Evolutionary conservation across 2,797 vertebrate species (phyloP), one percentile per base, ranked within the genome.

Genomic region (Tenualosa thibaudeaui): DNA sequence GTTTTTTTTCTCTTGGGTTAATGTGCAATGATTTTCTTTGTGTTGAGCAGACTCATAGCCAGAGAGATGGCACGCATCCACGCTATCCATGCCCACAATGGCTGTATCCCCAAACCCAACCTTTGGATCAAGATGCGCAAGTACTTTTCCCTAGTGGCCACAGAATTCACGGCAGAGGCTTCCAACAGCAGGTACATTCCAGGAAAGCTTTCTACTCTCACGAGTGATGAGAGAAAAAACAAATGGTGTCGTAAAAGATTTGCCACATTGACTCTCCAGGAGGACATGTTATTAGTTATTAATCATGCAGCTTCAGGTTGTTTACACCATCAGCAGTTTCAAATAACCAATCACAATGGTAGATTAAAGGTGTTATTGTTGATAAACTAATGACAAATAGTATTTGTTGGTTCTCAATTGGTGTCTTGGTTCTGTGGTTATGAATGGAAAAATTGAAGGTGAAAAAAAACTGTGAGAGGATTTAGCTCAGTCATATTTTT

Each of bases 1-100:
- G 1, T 4, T 7, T 1, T 19, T 1, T 40, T 6, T 43, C 0
- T 43, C 68, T 5, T 19, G 19, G 37, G 19, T 17, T 75, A 5
- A 68, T 71, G 12, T 40, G n/a, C 8, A 46, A 46, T 51, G 9
- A 51, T 40, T 12, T 43, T 46, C 37, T 78, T 31, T 78, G 15
- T 68, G 3, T 19, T 22, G 31, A 46, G n/a, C 90, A 99, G 97
- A 92, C 91, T 98, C 88, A 97, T 99, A 83, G 96, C 97, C 85
- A 92, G 94, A 89, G 97, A 99, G 92, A 97, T 99, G 97, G 98
- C 98, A 54, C 96, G 97, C 75, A 97, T 99, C 83, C 98, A 99
- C 0, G 94, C 96, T 89, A 99, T 99, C 93, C 97, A 98, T 0
- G 95, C 97, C 83, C 96, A 96, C 91, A 99, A 99, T 0, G 97